Base-by-base conservation (phyloP, 2,888 invertebrate genomes). In the Clostera curtula region DNA sequence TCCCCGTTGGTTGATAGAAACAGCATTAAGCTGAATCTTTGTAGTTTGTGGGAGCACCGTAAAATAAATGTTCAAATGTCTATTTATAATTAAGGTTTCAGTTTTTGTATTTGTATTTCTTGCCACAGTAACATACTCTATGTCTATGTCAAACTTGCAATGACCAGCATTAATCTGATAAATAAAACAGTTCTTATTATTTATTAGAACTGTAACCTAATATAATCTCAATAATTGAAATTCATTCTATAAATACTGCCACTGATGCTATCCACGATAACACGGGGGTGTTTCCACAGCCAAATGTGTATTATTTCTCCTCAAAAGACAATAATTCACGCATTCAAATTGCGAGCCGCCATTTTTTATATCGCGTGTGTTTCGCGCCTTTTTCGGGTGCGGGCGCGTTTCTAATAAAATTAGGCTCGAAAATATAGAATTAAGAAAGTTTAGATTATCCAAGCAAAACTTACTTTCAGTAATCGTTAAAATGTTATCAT, bases 311-410 rank as follows among this genome's bases (percentile, higher is more conserved):
- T 77, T 72, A 79, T 74, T 73, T 67, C 71, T 72, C 61, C 67
- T 74, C 67, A 69, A 76, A 79, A 75, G 71, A 77, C 74, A 79
- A 82, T 83, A 82, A 76, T 74, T 83, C 82, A 82, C 77, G 79
- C 77, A 79, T 82, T 82, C 80, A 80, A 79, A 82, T 80, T 66
- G 79, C 69, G 56, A 58, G 68, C 65, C 74, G 79, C 82, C 73
- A 82, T 82, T 82, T 83, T 82, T 83, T 83, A 82, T 75, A 82
- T 83, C 80, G 83, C 83, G 83, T 82, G 83, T 83, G 83, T 76
- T 82, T 82, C 80, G 77, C 82, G 80, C 82, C 82, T 80, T 80
- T 75, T 80, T 77, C 74, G 75, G 79, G 75, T 66, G 70, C 73
- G 82, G 79, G 77, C 62, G 77, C 67, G 76, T 79, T 74, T 70